Evolutionary conservation across 2,888 invertebrate species (phyloP).

Genomic region (Stegophylla sp.): DNA sequence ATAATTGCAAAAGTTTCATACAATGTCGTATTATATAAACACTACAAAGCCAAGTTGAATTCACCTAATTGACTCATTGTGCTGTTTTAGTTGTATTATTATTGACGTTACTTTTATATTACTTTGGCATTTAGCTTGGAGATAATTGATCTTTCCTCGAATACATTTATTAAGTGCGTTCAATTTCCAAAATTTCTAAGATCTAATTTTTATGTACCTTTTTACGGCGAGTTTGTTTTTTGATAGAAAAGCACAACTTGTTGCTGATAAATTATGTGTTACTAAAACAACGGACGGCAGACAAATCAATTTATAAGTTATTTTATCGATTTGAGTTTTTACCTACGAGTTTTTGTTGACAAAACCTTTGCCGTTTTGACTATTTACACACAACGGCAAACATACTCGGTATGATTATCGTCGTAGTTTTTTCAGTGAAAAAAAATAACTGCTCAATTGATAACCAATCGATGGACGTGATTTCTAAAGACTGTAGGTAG

Average conservation of each 20-base stretch:
- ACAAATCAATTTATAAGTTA: background rate
- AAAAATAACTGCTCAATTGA: background rate
- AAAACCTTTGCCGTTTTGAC: background rate
- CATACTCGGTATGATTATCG: background rate
- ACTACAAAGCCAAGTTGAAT: too few species aligned
- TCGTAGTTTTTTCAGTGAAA: background rate
- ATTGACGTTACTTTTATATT: too few species aligned
- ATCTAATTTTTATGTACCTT: background rate
- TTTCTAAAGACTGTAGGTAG: conserved; percentile 2
- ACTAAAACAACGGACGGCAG: background rate
- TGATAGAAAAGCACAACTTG: background rate
- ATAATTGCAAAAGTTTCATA: too few species aligned
- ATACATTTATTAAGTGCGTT: background rate
- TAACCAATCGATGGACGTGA: background rate
- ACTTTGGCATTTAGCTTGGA: background rate
- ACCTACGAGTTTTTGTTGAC: background rate
- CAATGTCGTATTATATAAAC: too few species aligned
- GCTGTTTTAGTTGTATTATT: too few species aligned
- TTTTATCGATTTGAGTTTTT: background rate
- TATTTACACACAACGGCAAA: background rate
- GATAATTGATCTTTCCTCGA: background rate
- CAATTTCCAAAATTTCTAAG: background rate
- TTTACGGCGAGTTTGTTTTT: background rate
- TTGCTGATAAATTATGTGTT: background rate
- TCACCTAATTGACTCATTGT: too few species aligned